phyloP scores from a whole-genome alignment of 2,113 vertebrate genomes.

The Lamprotornis superbus region DNA sequence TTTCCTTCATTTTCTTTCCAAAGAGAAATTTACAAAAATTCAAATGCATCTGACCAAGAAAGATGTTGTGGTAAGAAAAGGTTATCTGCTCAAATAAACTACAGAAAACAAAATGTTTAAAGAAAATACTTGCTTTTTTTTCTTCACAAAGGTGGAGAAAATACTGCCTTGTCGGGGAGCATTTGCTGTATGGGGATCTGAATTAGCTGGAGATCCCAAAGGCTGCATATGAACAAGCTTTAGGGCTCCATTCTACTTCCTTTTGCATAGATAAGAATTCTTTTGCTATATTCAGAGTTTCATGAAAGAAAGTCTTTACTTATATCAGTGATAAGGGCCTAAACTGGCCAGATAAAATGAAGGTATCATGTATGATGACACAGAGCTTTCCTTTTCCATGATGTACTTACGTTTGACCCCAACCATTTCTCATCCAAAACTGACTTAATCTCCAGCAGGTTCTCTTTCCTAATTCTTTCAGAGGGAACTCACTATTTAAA shows the following conservation, averaged over 20 bases:
- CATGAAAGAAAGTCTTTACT: neutral
- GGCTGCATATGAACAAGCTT: neutral
- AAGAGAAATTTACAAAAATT: neutral
- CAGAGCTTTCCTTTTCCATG: neutral
- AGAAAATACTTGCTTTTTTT: neutral
- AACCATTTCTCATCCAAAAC: neutral
- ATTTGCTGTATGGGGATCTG: neutral
- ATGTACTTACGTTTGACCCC: neutral
- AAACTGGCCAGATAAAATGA: neutral
- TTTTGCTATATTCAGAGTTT: neutral
- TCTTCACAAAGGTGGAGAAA: neutral
- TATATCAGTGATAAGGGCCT: neutral
- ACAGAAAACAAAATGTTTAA: neutral
- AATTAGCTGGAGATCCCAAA: neutral
- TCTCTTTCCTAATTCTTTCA: neutral
- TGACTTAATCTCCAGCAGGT: neutral
- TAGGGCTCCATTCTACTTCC: neutral
- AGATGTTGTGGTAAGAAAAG: neutral
- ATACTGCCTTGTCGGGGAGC: neutral
- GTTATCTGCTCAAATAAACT: neutral
- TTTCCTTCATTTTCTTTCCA: neutral
- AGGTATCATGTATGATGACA: neutral
- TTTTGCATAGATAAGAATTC: neutral
- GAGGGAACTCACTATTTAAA: neutral
- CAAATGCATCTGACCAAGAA: neutral